Conservation (phyloP, 2,113 vertebrate genomes). For the Rhabdornis inornatus region DNA sequence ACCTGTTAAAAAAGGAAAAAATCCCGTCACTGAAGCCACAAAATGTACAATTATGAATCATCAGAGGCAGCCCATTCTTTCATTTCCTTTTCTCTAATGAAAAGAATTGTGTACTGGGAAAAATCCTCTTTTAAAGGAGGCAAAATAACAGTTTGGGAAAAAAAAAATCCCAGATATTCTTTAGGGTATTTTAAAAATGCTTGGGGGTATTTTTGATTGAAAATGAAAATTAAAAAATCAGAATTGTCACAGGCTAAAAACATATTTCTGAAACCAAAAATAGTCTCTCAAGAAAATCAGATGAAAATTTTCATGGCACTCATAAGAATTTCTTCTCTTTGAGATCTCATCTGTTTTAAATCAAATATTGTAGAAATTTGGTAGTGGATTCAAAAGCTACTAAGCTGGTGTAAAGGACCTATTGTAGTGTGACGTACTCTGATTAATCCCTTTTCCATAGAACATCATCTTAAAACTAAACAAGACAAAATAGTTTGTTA, state of each 20-base stretch:
- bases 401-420: background rate
- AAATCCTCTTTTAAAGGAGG: background rate
- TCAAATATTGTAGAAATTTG: background rate
- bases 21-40: slow-evolving; percentile 11
- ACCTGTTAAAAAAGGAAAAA: slow-evolving; percentile 23
- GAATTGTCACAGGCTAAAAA: background rate
- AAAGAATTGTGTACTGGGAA: background rate
- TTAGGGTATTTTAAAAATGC: background rate
- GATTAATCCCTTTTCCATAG: background rate
- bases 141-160: background rate
- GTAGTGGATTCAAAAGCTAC: background rate
- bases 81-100: background rate
- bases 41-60: slow-evolving; percentile 44
- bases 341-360: background rate
- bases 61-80: slow-evolving; percentile 5
- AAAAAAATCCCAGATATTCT: background rate
- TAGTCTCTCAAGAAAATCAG: background rate
- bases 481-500: background rate
- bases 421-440: background rate
- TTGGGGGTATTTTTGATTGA: background rate
- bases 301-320: background rate
- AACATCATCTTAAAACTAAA: background rate
- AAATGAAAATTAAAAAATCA: background rate
- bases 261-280: background rate
- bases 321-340: background rate